Conservation (phyloP, 2,888 invertebrate species). For the Xylophagus ater region DNA sequence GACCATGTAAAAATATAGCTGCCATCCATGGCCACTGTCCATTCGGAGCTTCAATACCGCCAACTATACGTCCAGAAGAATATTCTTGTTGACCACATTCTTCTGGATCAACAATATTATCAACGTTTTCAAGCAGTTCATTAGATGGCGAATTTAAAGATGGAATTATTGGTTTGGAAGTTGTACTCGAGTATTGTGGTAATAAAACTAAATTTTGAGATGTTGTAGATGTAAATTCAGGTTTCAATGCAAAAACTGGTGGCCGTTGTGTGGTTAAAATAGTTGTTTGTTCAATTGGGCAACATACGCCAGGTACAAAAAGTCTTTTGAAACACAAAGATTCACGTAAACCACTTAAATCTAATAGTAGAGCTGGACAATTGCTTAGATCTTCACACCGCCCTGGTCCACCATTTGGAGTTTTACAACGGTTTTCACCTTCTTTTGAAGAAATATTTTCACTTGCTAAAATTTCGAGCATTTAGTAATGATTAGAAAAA, state of each 20-base stretch:
- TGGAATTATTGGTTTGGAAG: slow-evolving; percentile 40
- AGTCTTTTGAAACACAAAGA: slow-evolving; percentile 84
- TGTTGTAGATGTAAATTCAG: slow-evolving; percentile 29
- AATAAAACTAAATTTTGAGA: slow-evolving; percentile 26
- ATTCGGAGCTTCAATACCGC: slow-evolving; percentile 71
- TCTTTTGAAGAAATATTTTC: slow-evolving; percentile 42
- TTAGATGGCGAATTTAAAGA: slow-evolving; percentile 26
- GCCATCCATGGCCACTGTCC: slow-evolving; percentile 97
- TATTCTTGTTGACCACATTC: slow-evolving; percentile 76
- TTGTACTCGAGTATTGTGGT: slow-evolving; percentile 41
- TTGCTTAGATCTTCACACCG: slow-evolving; percentile 80
- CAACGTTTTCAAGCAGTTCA: slow-evolving; percentile 24
- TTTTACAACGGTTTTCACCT: slow-evolving; percentile 58
- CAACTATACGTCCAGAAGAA: slow-evolving; percentile 80
- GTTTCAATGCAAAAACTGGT: slow-evolving; percentile 26
- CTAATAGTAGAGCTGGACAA: slow-evolving; percentile 73
- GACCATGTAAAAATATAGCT: slow-evolving; percentile 80
- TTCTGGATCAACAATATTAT: slow-evolving; percentile 34
- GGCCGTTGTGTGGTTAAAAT: slow-evolving; percentile 33
- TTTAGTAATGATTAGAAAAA: slow-evolving; percentile 2
- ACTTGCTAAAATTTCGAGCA: too few relatives aligned
- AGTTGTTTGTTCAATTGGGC: slow-evolving; percentile 48
- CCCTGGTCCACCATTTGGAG: slow-evolving; percentile 68
- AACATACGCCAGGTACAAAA: slow-evolving; percentile 87
- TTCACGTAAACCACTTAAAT: slow-evolving; percentile 68